Base-by-base conservation (phyloP, 2,888 invertebrate species). In the Cylloceria caligata region DNA sequence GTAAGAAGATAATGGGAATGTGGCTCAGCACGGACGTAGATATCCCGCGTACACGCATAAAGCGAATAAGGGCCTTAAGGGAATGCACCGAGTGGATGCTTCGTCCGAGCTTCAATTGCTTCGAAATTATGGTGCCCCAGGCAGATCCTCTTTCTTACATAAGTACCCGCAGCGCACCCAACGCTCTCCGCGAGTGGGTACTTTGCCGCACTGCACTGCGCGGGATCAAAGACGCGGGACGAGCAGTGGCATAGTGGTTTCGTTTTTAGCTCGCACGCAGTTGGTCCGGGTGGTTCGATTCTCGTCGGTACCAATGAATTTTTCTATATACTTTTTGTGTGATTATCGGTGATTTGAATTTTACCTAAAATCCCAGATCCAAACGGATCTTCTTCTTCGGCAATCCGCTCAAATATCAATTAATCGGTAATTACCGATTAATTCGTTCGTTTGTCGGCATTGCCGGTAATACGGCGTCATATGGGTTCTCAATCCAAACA, bases 111-210 rank as follows among this genome's bases (percentile, higher is more conserved):
- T 81, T 65, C 73, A 77, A 77, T 77, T 81, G 77, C 81, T 55
- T 49, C 60, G 68, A 77, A 81, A 81, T 81, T 81, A 81, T 77
- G 74, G 73, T 73, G 77, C 73, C 73, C 64, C 77, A 30, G 64
- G 77, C 73, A 57, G 62, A 64, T 81, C 69, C 73, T 77, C 55
- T 76, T 73, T 77, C 67, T 60, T 73, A 65, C 81, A 65, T 49
- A 74, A 81, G 81, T 81, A 78, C 81, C 77, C 72, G 74, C 30
- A 60, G 64, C 68, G 34, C 21, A 27, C 4, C 39, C 47, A 24
- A 21, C 64, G 74, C 65, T n/a, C 74, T 64, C 69, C 45, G 67
- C 73, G 64, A 73, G 64, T 34, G 75, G 62, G 27, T 64, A 60
- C 60, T 60, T 60, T 36, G 60, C 60, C 57, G 57, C 24, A 27